Conservation (phyloP, 2,113 vertebrate genomes). For the Aythya baeri region DNA sequence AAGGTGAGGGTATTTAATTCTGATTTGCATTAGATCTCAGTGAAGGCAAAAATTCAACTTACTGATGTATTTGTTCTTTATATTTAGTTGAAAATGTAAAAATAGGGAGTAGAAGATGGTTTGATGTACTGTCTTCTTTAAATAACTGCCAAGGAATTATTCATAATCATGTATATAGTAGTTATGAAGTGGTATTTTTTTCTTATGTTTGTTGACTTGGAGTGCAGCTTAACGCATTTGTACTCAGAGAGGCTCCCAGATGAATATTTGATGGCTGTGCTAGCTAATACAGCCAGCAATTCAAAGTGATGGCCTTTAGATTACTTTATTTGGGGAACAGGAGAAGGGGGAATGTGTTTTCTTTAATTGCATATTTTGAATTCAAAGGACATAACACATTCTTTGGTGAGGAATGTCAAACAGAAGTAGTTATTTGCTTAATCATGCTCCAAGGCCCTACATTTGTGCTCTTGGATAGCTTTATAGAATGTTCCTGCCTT, state of each 20-base stretch:
- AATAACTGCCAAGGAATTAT: neutral
- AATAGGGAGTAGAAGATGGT: neutral
- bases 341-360: neutral
- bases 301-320: neutral
- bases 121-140: neutral
- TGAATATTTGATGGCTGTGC: constrained; percentile 1
- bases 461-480: constrained; percentile 16
- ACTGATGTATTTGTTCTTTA: neutral
- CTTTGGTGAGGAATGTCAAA: constrained; percentile 24
- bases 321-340: neutral
- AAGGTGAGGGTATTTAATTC: neutral
- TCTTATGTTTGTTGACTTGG: neutral
- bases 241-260: neutral
- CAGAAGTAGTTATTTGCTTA: constrained; percentile 25
- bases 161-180: neutral
- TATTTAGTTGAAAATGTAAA: neutral
- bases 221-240: neutral
- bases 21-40: neutral
- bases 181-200: neutral
- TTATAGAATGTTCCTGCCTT: constrained; percentile 1
- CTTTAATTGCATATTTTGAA: constrained; percentile 30
- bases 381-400: neutral
- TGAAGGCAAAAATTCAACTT: neutral
- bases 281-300: neutral
- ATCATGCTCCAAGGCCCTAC: constrained; percentile 14